phyloP scores from a whole-genome alignment of 2,888 invertebrate genomes.

The Acronicta psi region DNA sequence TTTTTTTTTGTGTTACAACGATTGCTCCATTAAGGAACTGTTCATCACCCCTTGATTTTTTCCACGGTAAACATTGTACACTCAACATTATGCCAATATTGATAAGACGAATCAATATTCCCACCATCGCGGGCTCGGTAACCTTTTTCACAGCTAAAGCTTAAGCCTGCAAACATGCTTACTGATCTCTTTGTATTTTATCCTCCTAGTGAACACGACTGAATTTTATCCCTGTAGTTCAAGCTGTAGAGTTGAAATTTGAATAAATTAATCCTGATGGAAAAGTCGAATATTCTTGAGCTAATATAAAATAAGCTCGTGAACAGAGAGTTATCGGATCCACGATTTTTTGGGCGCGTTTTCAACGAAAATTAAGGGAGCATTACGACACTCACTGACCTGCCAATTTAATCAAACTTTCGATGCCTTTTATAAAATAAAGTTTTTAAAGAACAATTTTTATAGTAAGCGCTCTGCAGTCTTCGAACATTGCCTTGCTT shows the following conservation, averaged over 20 bases:
- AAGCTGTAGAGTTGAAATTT: conserved; percentile 18
- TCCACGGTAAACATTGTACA: conserved; percentile 50
- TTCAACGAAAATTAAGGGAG: conserved; percentile 72
- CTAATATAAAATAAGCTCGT: conserved; percentile 68
- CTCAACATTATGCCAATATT: conserved; percentile 75
- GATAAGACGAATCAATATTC: conserved; percentile 79
- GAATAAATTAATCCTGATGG: conserved; percentile 16
- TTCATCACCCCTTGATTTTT: conserved; percentile 24
- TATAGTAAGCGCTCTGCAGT: conserved; percentile 27
- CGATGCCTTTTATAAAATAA: conserved; percentile 45
- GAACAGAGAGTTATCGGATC: conserved; percentile 77
- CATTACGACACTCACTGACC: conserved; percentile 72
- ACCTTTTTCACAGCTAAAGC: conserved; percentile 74
- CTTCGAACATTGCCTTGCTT: conserved; percentile 28
- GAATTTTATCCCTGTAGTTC: conserved; percentile 23
- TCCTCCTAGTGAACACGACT: conserved; percentile 43
- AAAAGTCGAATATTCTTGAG: conserved; percentile 74
- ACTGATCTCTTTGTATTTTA: conserved; percentile 72
- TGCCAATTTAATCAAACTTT: conserved; percentile 64
- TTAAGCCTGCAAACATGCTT: conserved; percentile 71
- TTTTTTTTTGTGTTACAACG: neutral
- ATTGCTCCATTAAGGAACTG: conserved; percentile 24
- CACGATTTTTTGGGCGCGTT: conserved; percentile 77
- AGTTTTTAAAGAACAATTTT: conserved; percentile 45
- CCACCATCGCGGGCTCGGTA: conserved; percentile 70